Percentiles rank a stretch among this genome's conserved stretches.
phyloP scores from a whole-genome alignment of 2,113 vertebrate genomes.

The Panthera leo region DNA sequence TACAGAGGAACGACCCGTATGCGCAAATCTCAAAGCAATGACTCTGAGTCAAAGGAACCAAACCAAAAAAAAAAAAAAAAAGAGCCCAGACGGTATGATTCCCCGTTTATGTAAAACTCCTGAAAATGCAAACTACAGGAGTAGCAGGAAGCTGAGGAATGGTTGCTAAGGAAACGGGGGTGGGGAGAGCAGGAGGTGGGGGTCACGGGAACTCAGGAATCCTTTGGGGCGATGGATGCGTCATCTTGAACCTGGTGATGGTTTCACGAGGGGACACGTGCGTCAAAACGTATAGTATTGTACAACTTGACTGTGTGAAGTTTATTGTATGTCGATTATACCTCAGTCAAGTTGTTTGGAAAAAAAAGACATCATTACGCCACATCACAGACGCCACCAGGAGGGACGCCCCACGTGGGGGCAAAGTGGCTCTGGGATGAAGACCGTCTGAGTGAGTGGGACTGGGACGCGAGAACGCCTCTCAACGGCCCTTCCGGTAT shows the following conservation, averaged over 20 bases:
- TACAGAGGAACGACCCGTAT: accelerated
- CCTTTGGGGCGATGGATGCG: background rate
- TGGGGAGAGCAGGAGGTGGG: background rate
- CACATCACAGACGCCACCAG: accelerated
- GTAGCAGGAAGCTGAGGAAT: accelerated
- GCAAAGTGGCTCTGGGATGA: accelerated
- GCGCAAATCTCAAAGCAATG: accelerated
- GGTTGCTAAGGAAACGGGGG: background rate
- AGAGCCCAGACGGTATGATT: accelerated
- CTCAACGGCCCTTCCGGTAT: accelerated
- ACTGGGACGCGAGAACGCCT: accelerated
- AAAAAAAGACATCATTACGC: accelerated
- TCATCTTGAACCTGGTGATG: no score
- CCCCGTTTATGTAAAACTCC: background rate
- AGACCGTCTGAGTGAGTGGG: no score
- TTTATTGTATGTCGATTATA: accelerated
- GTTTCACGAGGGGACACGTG: accelerated
- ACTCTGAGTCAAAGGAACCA: background rate
- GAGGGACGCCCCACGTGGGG: accelerated
- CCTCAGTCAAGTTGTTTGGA: background rate
- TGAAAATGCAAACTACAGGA: background rate
- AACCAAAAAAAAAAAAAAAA: no score
- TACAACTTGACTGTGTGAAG: accelerated
- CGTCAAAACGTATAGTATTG: accelerated
- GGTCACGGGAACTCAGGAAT: accelerated